Evolutionary conservation across 2,797 vertebrate species (phyloP), one percentile per base, ranked within the genome.

Genomic region (Cossypha polioptera): DNA sequence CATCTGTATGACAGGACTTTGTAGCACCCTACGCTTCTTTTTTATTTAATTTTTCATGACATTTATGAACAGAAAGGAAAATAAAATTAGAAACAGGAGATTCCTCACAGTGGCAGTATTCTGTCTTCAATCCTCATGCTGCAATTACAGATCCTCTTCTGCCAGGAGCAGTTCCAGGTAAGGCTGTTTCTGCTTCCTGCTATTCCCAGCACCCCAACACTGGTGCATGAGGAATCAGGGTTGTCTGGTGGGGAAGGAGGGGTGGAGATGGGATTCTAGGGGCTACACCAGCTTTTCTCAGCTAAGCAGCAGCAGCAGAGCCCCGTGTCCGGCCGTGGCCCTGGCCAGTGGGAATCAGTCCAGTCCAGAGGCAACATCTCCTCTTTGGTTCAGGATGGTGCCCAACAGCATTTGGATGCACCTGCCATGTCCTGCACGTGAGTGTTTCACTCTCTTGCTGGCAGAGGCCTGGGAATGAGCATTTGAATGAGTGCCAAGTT

Each of bases 281-380:
- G 25, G 43, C 21, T 50, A 1, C 40, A 53, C 8, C 20, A n/a
- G 21, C 13, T 61, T 65, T 24, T 13, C 35, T 72, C n/a, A 76
- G 55, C 28, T 19, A 20, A 72, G 43, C 24, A 43, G 36, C 21
- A 43, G 22, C 54, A 62, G 35, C 69, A 63, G 38, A 75, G 22
- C 19, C 0, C 0, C 0, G 0, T 7, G 12, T 33, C 18, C 1
- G 0, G 38, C 55, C 0, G 0, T 2, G 11, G 54, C 25, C 50
- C 68, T 15, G 53, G 45, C 54, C 25, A 29, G 16, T 22, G 33
- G 62, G 16, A 61, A 83, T 71, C n/a, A 62, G 16, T 16, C 53
- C 26, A 29, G 48, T 33, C 33, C 45, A 50, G 62, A 77, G 42
- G 66, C 25, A 7, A 13, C 11, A 18, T 7, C 21, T 68, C 31